These are phyloP conservation scores for Drosophila guanche DNA, from an alignment of 1,140 invertebrate genomes.

Conservation along the genomic window DNA sequence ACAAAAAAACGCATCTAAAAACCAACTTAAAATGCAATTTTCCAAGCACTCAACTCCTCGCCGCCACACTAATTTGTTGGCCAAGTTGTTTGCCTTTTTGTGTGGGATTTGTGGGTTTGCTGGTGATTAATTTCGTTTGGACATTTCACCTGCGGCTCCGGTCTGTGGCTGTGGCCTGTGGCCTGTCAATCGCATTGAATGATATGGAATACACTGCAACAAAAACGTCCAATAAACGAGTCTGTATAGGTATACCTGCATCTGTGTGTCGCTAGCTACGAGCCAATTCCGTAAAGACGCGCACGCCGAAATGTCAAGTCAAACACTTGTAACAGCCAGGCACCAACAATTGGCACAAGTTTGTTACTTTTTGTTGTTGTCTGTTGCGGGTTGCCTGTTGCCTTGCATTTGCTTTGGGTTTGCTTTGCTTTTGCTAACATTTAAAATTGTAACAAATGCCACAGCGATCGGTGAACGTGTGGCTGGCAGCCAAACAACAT, in stretches of 20 bases:
- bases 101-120: constrained; percentile 15
- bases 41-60: constrained; percentile 15
- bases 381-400: constrained; percentile 26
- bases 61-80: constrained; percentile 59
- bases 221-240: constrained; percentile 30
- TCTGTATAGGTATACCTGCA: not conserved
- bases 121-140: constrained; percentile 49
- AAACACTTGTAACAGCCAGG: constrained; percentile 64
- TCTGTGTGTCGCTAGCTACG: constrained; percentile 1
- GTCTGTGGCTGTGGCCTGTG: too few relatives aligned
- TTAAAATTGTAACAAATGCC: constrained; percentile 82
- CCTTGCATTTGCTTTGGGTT: constrained; percentile 46
- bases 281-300: constrained; percentile 54
- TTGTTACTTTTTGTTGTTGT: constrained; percentile 34
- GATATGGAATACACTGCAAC: constrained; percentile 38
- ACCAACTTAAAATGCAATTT: constrained; percentile 57
- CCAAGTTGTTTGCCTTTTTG: constrained; percentile 54
- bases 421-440: constrained; percentile 72
- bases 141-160: constrained; percentile 58
- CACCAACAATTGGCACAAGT: constrained; percentile 76
- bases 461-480: constrained; percentile 74
- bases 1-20: constrained; percentile 23
- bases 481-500: constrained; percentile 68
- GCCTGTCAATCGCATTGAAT: constrained; percentile 45
- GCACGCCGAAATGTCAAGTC: constrained; percentile 74